Evolutionary conservation across 2,888 invertebrate species (phyloP).

Genomic region (Rambutsinella grinnellia): DNA sequence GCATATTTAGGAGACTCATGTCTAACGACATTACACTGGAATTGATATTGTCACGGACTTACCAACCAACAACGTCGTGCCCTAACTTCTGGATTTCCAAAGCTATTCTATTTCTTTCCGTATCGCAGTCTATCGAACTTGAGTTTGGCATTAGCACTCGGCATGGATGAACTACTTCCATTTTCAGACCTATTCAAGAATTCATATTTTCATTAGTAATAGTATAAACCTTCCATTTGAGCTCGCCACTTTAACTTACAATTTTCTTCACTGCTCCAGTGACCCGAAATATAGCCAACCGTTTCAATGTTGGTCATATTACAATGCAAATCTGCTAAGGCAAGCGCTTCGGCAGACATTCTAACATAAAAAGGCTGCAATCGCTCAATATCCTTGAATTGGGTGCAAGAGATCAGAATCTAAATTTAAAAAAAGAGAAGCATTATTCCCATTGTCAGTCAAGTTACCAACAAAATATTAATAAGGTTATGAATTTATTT

Average conservation of each 20-base stretch:
- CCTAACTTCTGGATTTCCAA: conserved; percentile 78
- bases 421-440: conserved; percentile 33
- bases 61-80: conserved; percentile 85
- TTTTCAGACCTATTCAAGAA: conserved; percentile 60
- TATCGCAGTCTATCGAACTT: conserved; percentile 65
- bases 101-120: conserved; percentile 70
- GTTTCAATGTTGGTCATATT: conserved; percentile 95
- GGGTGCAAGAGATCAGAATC: conserved; percentile 65
- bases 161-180: conserved; percentile 65
- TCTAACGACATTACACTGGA: neutral
- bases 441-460: neutral
- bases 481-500: neutral
- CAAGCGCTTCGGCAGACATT: conserved; percentile 59
- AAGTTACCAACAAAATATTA: too few relatives aligned
- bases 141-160: conserved; percentile 64
- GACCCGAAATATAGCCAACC: conserved; percentile 95
- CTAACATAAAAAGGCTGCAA: conserved; percentile 90
- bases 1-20: neutral
- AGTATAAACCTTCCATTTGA: too few relatives aligned
- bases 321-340: conserved; percentile 83
- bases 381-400: conserved; percentile 65
- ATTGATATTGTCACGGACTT: too few relatives aligned
- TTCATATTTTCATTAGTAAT: neutral
- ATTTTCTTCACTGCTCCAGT: conserved; percentile 94
- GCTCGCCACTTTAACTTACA: conserved; percentile 76